Evolutionary conservation across 2,888 invertebrate species (phyloP), one percentile per base, ranked within the genome.

Genomic region (Sericinus montela): DNA sequence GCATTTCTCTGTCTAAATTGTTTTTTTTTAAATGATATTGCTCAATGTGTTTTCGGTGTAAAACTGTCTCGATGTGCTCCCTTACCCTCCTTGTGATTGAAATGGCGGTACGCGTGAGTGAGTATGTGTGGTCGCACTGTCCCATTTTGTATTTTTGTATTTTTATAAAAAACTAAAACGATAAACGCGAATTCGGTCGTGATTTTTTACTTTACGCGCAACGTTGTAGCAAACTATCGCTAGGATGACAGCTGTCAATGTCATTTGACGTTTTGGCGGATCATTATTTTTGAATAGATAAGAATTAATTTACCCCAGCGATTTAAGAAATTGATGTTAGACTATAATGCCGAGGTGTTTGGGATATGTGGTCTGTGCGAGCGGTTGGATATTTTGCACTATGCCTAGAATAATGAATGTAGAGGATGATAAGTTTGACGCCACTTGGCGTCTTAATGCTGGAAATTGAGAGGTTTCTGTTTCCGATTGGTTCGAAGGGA

Each of bases 101-200:
- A 73, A 76, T 79, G 78, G 74, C 15, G 34, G 43, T 32, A 43
- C 25, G 43, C 74, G 80, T 72, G 79, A 80, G 81, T 72, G 64
- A 69, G 67, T 72, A 65, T 69, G 77, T 72, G 57, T 78, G 77
- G 75, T 83, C 76, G 84, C 86, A 81, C 82, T 85, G 85, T 87
- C 86, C 87, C 87, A 80, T 87, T 87, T 87, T 87, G 87, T 87
- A 87, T 86, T 87, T 87, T 87, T 87, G 84, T 87, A 87, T 87
- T 87, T 87, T 87, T 87, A 87, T 87, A 87, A 85, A 79, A 84
- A 75, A 75, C 13, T 82, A 80, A 83, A 84, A 81, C 72, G 72
- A 80, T 74, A 79, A 79, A 80, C 76, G 80, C 75, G 80, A 77
- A 86, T 85, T 85, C 80, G 82, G 77, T 80, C 71, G 84, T 83